Evolutionary conservation across 35 echinoderm and acorn worm species (phyloP).

Genomic region (Hemicentrotus pulcherrimus): DNA sequence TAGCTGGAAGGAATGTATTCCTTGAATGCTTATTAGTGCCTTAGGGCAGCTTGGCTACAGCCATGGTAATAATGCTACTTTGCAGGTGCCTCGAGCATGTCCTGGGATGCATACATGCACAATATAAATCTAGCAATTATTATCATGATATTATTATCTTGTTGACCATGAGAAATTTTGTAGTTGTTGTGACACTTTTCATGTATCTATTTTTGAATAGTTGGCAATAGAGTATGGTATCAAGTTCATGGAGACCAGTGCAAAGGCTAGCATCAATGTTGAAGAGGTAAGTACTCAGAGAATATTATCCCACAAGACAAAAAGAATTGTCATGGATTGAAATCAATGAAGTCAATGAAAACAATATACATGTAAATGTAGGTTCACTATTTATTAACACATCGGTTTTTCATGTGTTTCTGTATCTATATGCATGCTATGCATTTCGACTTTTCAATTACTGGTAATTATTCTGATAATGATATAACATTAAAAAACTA

Average conservation of each 20-base stretch:
- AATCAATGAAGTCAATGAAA: too few species aligned
- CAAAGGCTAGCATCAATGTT: slow-evolving; percentile 99
- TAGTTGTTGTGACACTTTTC: neutral
- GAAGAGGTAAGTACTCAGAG: slow-evolving; percentile 84
- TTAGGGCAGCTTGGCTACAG: too few species aligned
- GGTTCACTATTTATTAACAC: neutral
- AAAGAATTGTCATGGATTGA: neutral
- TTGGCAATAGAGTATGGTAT: slow-evolving; percentile 99
- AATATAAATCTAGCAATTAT: too few species aligned
- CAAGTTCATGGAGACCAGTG: slow-evolving; percentile 99
- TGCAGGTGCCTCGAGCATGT: too few species aligned
- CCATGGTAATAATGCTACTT: too few species aligned
- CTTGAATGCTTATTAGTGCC: too few species aligned
- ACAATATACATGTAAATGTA: neutral
- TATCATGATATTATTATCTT: neutral
- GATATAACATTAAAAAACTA: too few species aligned
- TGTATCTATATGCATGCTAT: neutral
- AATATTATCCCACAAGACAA: neutral
- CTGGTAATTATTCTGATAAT: too few species aligned
- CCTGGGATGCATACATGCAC: too few species aligned
- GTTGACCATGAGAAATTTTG: neutral
- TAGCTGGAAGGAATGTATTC: too few species aligned
- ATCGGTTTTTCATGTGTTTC: neutral
- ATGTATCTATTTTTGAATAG: slow-evolving; percentile 58
- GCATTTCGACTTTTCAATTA: neutral